Conservation (phyloP, 2,113 vertebrate genomes). For the Callospermophilus lateralis region DNA sequence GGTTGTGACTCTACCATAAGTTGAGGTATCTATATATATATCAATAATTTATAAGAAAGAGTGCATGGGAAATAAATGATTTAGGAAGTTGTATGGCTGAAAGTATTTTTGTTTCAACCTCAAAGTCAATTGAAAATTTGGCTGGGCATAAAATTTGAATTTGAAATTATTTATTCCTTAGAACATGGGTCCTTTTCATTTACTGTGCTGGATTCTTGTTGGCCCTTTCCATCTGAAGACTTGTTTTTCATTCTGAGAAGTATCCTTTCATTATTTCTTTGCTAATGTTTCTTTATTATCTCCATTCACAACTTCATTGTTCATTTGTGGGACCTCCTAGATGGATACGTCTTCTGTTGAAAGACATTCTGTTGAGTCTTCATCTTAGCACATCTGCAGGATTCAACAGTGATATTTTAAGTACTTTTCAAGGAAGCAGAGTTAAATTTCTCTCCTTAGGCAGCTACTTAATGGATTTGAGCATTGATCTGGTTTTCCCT, state of each 20-base stretch:
- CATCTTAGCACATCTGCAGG: neutral
- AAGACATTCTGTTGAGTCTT: neutral
- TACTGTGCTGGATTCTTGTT: neutral
- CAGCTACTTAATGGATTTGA: neutral
- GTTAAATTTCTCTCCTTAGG: neutral
- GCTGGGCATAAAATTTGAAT: neutral
- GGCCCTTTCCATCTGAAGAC: neutral
- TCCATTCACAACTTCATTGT: neutral
- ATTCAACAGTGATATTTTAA: neutral
- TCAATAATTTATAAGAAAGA: slow-evolving; percentile 1
- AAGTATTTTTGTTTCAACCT: neutral
- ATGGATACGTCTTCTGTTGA: neutral
- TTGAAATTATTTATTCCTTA: slow-evolving; percentile 8
- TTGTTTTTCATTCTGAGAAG: slow-evolving; percentile 25
- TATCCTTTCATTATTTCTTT: neutral
- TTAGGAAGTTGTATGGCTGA: neutral
- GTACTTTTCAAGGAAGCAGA: neutral
- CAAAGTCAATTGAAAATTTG: neutral
- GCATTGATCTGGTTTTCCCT: neutral
- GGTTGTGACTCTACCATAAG: neutral
- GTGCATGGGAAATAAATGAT: neutral
- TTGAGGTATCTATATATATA: neutral
- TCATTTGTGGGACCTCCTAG: neutral
- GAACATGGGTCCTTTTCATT: neutral
- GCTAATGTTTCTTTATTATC: neutral